Evolutionary conservation across 2,888 invertebrate genomes (phyloP), one percentile per base, ranked within the genome.

Genomic region (Epirrhoe tristata): DNA sequence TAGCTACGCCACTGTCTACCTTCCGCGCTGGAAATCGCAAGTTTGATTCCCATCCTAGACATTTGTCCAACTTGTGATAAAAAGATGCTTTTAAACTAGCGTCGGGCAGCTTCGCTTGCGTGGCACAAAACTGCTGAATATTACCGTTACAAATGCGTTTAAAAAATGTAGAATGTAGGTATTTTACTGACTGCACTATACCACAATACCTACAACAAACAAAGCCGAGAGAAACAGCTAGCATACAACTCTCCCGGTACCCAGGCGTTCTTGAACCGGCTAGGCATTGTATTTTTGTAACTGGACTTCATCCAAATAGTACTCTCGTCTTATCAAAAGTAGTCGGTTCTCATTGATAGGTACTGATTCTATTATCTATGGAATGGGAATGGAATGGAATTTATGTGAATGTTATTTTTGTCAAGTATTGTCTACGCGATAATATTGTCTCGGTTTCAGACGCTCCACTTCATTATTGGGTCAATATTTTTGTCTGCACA

Each of bases 271-370:
- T 84, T 82, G 85, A 84, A 83, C 71, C 81, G 86, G 82, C 83
- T 85, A 87, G 85, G 87, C 84, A 89, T 89, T 90, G 91, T 93
- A 92, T 93, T 93, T 93, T 90, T 89, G 85, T 85, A 90, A 87
- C 91, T 93, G 93, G 93, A 90, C 80, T 73, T 73, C 74, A 73
- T 92, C 93, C 93, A 93, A 93, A 90, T 91, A 90, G 88, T 88
- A 88, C 90, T 86, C 74, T 86, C 74, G 73, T 75, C 81, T 83
- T 87, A 90, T 89, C 89, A 89, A 81, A 83, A 81, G 80, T 77
- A 74, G 61, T 69, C 68, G 61, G 14, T 65, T 72, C 71, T 66
- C 74, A 76, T 78, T 77, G 71, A 73, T 77, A n/a, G n/a, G n/a
- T n/a, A 66, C 70, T 46, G 57, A 58, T 60, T 54, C 66, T 64